Base-by-base conservation (phyloP, 2,888 invertebrate genomes). In the Diabrotica balteata region DNA sequence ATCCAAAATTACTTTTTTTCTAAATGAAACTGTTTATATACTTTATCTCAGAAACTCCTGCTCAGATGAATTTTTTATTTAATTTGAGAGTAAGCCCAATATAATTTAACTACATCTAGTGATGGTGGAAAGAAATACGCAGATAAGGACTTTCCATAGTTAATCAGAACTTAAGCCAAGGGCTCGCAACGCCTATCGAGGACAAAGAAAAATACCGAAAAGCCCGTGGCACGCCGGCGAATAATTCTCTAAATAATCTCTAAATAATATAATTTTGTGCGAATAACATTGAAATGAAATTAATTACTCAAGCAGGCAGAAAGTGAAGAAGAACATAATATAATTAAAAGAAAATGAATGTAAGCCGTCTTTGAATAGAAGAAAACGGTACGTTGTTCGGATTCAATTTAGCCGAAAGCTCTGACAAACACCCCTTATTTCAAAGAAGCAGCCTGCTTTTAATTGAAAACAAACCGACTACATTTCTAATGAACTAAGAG, bases 321-420 rank as follows among this genome's bases (percentile, higher is more conserved):
- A 60, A 55, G 11, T 45, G 11, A 45, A 11, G 55, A 17, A 45
- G 22, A 17, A 22, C 52, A 10, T 64, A 52, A 63, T 51, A 55
- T 61, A 63, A 63, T 68, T 68, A 53, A 60, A 64, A 57, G 51
- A 53, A 68, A 64, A 61, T 52, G 61, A 68, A 68, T 58, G 64
- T 49, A 50, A 62, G 45, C 54, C 63, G 45, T 42, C 60, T 63
- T 63, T 63, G 43, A 58, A 63, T 58, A 44, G 63, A 58, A 9
- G 54, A 58, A 63, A 64, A 53, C 50, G 43, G 49, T 43, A 46
- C 45, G 53, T 50, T 51, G 51, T 53, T 61, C 42, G 53, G 58
- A 65, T 68, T 45, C 50, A 59, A 68, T 65, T 68, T 53, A 58
- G 45, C 58, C 61, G 47, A 65, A 61, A 68, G 65, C 68, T 64